Conservation (phyloP, 64 coral and sea anemone genomes). For the Actinia tenebrosa region DNA sequence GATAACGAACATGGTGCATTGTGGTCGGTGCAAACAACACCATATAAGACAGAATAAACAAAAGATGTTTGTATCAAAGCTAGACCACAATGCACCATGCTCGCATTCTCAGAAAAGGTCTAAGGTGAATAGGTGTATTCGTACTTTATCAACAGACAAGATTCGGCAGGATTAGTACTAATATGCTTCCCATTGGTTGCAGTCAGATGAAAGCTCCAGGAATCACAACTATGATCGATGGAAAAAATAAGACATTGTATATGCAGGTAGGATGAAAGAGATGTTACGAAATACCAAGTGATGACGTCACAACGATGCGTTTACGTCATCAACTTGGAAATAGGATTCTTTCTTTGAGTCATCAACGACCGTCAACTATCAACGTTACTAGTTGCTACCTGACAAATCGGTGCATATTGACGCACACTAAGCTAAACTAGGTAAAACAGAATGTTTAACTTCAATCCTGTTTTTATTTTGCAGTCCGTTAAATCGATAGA, state of each 20-base stretch:
- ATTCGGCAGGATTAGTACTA: neutral
- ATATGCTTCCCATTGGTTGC: neutral
- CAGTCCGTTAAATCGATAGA: slow-evolving; percentile 91
- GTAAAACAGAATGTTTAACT: neutral
- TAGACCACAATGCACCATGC: too few species aligned
- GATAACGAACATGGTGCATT: too few species aligned
- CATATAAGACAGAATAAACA: too few species aligned
- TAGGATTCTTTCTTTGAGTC: too few species aligned
- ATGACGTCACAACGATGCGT: neutral
- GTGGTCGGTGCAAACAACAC: too few species aligned
- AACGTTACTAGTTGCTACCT: neutral
- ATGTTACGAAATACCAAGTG: neutral
- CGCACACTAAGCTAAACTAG: too few species aligned
- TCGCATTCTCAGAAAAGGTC: too few species aligned
- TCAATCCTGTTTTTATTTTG: neutral
- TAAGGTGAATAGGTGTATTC: too few species aligned
- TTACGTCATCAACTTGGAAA: neutral
- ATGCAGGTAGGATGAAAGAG: slow-evolving; percentile 53
- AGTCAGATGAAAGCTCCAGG: slow-evolving; percentile 99
- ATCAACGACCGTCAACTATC: too few species aligned
- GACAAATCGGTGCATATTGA: neutral
- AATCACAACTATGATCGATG: slow-evolving; percentile 83
- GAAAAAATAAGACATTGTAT: slow-evolving; percentile 93
- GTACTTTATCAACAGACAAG: too few species aligned
- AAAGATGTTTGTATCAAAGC: neutral